phyloP scores from a whole-genome alignment of 2,797 vertebrate species.

The Leptoclinus maculatus region DNA sequence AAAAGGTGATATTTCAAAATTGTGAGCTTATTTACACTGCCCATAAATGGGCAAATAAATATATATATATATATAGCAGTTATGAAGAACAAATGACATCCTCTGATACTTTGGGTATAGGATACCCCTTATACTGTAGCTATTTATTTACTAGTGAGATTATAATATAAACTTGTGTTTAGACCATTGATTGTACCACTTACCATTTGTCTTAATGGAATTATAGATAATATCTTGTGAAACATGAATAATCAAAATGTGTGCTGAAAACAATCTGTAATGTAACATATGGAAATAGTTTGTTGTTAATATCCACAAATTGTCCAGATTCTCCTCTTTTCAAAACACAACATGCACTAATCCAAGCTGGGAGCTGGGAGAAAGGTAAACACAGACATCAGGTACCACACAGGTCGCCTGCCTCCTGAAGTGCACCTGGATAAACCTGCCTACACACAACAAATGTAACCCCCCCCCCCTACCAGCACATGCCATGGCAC shows the following conservation, averaged over 20 bases:
- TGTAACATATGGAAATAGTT: not conserved
- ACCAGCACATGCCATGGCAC: constrained; percentile 40
- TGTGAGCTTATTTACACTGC: too few relatives aligned
- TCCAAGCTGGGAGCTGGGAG: not conserved
- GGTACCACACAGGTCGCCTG: constrained; percentile 20
- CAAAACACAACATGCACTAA: not conserved
- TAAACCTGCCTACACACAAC: constrained; percentile 26
- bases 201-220: not conserved
- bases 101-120: not conserved
- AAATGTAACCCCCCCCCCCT: constrained; percentile 4
- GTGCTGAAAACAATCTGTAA: not conserved
- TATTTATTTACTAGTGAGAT: not conserved
- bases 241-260: too few relatives aligned
- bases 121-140: too few relatives aligned
- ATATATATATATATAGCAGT: too few relatives aligned
- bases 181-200: not conserved
- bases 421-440: constrained; percentile 35
- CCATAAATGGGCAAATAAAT: too few relatives aligned
- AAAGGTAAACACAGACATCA: constrained; percentile 31
- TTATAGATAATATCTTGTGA: too few relatives aligned
- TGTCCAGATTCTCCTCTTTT: not conserved
- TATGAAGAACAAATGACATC: not conserved
- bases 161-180: not conserved
- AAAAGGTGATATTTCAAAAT: too few relatives aligned
- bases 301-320: not conserved